phyloP scores from a whole-genome alignment of 2,113 vertebrate species.

The Cyphomyrus plagiostoma region DNA sequence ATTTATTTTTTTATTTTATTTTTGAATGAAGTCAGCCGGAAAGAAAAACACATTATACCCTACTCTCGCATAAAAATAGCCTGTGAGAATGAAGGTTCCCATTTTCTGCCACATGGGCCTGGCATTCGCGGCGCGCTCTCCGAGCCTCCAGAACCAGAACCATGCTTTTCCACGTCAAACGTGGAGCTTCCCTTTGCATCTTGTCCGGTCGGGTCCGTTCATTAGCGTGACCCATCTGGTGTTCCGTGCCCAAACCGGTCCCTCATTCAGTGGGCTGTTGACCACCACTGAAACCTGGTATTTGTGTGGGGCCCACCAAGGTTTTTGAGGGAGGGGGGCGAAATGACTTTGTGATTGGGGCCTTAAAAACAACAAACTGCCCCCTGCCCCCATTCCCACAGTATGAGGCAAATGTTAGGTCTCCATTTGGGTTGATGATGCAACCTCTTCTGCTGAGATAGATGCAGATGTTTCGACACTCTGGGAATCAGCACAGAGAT shows the following conservation, averaged over 20 bases:
- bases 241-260: background rate
- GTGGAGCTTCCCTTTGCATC: background rate
- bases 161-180: background rate
- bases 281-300: background rate
- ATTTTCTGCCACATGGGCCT: background rate
- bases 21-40: conserved; percentile 14
- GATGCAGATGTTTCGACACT: background rate
- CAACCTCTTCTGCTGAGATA: background rate
- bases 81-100: conserved; percentile 16
- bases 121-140: background rate
- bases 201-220: background rate
- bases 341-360: no score
- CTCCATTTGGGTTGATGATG: no score
- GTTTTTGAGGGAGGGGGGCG: background rate
- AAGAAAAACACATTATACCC: background rate
- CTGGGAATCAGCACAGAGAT: background rate
- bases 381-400: background rate
- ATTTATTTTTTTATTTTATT: conserved; percentile 14
- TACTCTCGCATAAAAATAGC: background rate
- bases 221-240: background rate
- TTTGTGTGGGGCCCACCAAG: background rate
- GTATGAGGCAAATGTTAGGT: background rate
- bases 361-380: no score
- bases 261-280: background rate
- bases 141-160: background rate